Evolutionary conservation across 2,888 invertebrate genomes (phyloP), one percentile per base, ranked within the genome.

Genomic region (Ypsolopha scabrella): DNA sequence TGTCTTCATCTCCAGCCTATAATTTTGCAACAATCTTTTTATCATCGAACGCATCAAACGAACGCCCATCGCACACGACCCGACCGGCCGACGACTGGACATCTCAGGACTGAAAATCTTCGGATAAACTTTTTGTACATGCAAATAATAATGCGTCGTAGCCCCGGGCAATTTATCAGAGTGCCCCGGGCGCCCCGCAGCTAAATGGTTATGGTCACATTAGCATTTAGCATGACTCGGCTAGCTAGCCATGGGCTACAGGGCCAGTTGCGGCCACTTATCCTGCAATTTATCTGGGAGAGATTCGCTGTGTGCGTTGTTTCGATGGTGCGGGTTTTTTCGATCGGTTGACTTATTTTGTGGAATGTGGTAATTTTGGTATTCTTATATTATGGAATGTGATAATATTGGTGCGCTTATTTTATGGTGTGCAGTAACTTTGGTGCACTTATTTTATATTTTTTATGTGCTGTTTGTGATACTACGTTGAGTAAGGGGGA

Each of bases 161-260:
- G 47, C 47, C 36, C 9, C 36, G 39, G 48, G 47, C 53, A 48
- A 57, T 56, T 52, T 54, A 53, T 54, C 52, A 52, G 52, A 8
- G 38, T 39, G 45, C 47, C 41, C 51, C 44, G 49, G 51, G 53
- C 53, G 50, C 51, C 55, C 55, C 53, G 53, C 50, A 51, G 55
- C 51, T 57, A 57, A 55, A 57, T 50, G 57, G 51, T 57, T 57
- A 55, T 55, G 51, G 55, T 35, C 59, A 50, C 54, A 59, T 57
- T 59, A 57, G 55, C 58, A 56, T 57, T 53, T 48, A 54, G 50
- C 47, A 54, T 48, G 49, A 35, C 53, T 48, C 50, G 46, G 50
- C 48, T 24, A 24, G 24, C 24, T 24, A 2, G 24, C 24, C 24
- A 24, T 24, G 24, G 24, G 24, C 24, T 24, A 2, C 24, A 24